These are phyloP conservation scores for Otolemur garnettii DNA, from an alignment of 2,113 vertebrate species.

Conservation along the genomic window DNA sequence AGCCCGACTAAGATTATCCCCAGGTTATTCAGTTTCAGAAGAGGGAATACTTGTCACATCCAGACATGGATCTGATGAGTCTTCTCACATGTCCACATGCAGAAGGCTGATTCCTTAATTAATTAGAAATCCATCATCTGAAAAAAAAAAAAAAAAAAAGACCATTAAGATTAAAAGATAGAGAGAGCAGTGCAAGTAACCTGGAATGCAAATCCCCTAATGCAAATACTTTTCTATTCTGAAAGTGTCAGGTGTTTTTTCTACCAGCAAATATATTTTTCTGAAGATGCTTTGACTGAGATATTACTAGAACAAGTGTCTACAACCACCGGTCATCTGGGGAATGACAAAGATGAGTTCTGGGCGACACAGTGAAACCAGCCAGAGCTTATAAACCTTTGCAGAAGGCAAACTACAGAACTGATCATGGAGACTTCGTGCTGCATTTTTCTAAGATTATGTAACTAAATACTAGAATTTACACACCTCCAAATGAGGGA, in stretches of 20 bases:
- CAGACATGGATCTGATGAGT: not conserved
- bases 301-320: not conserved
- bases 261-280: not conserved
- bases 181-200: not conserved
- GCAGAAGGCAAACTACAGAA: not conserved
- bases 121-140: not conserved
- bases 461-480: not conserved
- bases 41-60: not conserved
- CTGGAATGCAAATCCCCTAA: not conserved
- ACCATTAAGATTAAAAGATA: not conserved
- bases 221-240: not conserved
- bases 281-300: not conserved
- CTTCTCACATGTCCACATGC: too few species aligned
- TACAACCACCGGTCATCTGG: not conserved
- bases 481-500: not conserved
- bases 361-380: not conserved
- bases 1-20: fast-evolving
- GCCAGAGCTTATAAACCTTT: not conserved
- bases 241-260: not conserved
- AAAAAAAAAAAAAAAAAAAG: not conserved
- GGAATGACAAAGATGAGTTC: not conserved
- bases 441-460: not conserved
- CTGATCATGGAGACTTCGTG: too few species aligned
- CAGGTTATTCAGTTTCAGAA: not conserved
- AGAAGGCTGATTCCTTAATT: not conserved